phyloP scores from a whole-genome alignment of 2,113 vertebrate genomes.

The Microtus pennsylvanicus region DNA sequence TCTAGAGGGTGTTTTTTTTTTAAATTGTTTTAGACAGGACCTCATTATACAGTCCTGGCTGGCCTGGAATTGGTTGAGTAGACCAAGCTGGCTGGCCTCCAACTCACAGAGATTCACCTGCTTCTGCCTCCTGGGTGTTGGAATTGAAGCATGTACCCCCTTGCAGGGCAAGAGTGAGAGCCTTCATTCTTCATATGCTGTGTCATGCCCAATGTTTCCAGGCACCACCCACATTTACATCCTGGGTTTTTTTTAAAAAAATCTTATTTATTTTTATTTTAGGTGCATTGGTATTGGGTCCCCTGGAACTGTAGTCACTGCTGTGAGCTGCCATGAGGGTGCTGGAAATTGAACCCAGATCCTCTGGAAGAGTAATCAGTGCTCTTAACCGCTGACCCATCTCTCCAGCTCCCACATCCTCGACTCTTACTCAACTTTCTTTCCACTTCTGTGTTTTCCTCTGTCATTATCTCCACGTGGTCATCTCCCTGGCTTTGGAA shows the following conservation, averaged over 20 bases:
- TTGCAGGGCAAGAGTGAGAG: neutral
- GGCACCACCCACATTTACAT: neutral
- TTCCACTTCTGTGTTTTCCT: slow-evolving; percentile 46
- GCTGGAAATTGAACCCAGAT: neutral
- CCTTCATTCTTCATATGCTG: neutral
- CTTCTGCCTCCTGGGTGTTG: neutral
- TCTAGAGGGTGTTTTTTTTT: neutral
- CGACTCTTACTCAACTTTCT: slow-evolving; percentile 17
- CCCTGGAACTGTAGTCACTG: neutral
- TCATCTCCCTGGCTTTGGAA: slow-evolving; percentile 38
- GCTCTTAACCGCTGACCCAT: neutral
- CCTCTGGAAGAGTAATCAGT: neutral
- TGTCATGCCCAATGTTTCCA: slow-evolving; percentile 1
- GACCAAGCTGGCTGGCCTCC: neutral
- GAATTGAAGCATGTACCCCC: neutral
- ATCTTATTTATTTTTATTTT: neutral
- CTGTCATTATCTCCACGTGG: neutral
- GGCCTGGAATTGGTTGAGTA: neutral
- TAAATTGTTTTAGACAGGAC: neutral
- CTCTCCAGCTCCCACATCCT: neutral
- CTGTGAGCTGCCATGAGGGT: neutral
- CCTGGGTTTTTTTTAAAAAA: neutral
- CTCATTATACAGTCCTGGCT: neutral
- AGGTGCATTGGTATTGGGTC: neutral
- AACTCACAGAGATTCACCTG: neutral